phyloP scores from a whole-genome alignment of 2,113 vertebrate genomes.

The Neomonachus schauinslandi region DNA sequence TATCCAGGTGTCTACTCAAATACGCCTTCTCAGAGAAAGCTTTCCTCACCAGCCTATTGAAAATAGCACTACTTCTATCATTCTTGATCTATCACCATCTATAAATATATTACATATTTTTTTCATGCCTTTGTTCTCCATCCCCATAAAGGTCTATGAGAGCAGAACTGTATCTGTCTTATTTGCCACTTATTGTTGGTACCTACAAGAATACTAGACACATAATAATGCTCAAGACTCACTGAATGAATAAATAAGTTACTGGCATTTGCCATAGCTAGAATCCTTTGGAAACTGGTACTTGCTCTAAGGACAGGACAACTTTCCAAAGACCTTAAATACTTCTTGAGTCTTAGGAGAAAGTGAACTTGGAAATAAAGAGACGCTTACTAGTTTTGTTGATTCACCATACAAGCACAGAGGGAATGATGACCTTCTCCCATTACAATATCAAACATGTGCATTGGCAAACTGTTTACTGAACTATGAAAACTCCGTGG shows the following conservation, averaged over 20 bases:
- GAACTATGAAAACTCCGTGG: neutral
- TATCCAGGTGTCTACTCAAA: neutral
- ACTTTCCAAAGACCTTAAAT: neutral
- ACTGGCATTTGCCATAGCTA: neutral
- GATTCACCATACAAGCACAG: neutral
- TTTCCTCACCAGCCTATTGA: neutral
- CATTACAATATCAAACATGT: neutral
- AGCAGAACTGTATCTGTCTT: neutral
- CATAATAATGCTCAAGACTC: neutral
- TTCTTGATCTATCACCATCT: neutral
- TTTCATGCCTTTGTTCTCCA: neutral
- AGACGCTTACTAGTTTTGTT: neutral
- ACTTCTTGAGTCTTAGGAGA: constrained; percentile 17
- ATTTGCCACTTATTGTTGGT: neutral
- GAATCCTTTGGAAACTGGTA: neutral
- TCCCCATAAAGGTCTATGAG: neutral
- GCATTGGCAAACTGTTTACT: neutral
- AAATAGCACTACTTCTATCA: neutral
- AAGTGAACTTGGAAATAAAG: constrained; percentile 26
- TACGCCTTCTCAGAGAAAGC: neutral
- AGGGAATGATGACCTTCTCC: neutral
- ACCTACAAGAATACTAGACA: neutral
- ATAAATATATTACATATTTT: neutral
- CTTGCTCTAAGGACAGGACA: neutral
- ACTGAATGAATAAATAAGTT: neutral